Evolutionary conservation across 2,113 vertebrate species (phyloP).

Genomic region (Synodontis membranacea): DNA sequence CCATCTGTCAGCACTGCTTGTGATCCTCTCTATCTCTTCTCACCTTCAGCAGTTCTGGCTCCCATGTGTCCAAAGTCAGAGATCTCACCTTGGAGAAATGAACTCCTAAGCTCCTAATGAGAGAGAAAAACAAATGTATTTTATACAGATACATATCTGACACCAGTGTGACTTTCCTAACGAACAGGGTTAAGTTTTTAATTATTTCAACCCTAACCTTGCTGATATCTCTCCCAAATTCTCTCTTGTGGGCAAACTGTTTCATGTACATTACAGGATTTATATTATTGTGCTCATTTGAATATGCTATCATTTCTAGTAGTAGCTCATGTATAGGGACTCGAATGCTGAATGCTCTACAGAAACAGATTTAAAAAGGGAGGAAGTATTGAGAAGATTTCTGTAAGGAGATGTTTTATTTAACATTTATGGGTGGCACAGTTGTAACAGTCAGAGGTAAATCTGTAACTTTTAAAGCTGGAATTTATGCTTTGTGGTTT

Average conservation of each 20-base stretch:
- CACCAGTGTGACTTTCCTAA: neutral
- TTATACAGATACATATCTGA: neutral
- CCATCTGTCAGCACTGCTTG: neutral
- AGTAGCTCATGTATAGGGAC: neutral
- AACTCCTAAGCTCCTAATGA: conserved; percentile 90
- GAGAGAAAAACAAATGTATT: neutral
- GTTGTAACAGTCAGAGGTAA: too few relatives aligned
- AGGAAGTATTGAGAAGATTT: neutral
- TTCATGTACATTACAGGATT: neutral
- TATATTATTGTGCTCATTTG: neutral
- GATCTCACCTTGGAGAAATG: conserved; percentile 97
- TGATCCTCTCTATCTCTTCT: neutral
- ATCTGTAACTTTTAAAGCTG: too few relatives aligned
- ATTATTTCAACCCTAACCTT: neutral
- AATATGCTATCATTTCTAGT: neutral
- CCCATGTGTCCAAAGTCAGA: conserved; percentile 94
- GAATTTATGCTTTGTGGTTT: too few relatives aligned
- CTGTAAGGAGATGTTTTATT: neutral
- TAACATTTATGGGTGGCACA: neutral
- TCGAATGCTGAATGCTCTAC: neutral
- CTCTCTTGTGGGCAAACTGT: neutral
- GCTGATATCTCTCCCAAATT: neutral
- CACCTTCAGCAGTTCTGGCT: conserved; percentile 97
- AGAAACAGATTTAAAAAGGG: neutral
- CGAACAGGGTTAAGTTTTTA: neutral